These are phyloP conservation scores for Melanostoma scalare DNA, from an alignment of 2,888 invertebrate genomes.

Conservation along the genomic window DNA sequence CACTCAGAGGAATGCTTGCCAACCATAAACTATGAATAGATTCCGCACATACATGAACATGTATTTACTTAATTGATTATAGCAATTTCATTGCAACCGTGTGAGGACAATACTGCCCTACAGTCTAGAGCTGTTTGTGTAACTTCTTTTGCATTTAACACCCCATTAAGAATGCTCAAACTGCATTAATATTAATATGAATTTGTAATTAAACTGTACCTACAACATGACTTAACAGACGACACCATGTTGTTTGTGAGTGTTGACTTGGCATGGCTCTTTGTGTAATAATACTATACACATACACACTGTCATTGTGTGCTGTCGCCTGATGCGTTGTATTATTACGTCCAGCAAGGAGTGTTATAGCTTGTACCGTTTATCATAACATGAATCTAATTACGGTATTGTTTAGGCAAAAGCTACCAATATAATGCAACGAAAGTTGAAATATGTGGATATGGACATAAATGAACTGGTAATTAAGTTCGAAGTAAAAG, in stretches of 20 bases:
- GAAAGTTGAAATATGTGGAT: constrained; percentile 30
- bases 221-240: constrained; percentile 53
- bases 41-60: constrained; percentile 21
- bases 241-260: constrained; percentile 34
- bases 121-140: constrained; percentile 4
- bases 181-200: constrained; percentile 58
- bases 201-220: constrained; percentile 55
- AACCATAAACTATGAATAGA: constrained; percentile 8
- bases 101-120: constrained; percentile 7
- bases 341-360: constrained; percentile 38
- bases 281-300: constrained; percentile 22
- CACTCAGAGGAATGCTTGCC: not conserved
- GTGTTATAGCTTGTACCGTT: constrained; percentile 44
- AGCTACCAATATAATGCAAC: constrained; percentile 52
- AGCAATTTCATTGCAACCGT: constrained; percentile 36
- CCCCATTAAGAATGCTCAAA: constrained; percentile 55
- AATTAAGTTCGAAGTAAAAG: too few species aligned
- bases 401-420: constrained; percentile 62
- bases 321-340: not conserved
- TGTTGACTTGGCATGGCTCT: constrained; percentile 5
- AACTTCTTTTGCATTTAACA: constrained; percentile 52
- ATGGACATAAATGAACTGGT: not conserved
- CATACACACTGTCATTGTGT: not conserved
- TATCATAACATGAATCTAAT: constrained; percentile 67
- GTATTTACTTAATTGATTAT: constrained; percentile 46